Evolutionary conservation across 2,113 vertebrate species (phyloP), one percentile per base, ranked within the genome.

Genomic region (Thryonomys swinderianus): DNA sequence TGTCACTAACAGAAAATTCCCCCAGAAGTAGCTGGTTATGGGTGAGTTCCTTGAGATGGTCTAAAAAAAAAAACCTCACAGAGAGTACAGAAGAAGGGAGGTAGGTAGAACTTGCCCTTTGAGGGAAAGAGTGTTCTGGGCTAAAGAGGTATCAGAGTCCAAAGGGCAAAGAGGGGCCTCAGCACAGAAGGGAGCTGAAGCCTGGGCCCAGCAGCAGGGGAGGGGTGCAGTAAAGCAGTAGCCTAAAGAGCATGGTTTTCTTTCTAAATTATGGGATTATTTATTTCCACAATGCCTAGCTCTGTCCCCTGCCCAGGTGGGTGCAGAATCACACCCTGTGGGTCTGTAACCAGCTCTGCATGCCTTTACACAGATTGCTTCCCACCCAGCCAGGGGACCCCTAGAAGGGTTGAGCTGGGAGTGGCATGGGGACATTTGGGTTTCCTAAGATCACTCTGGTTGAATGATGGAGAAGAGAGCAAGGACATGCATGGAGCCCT

Each of bases 391-490:
- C 45, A n/a, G 55, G 64, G 13, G 13, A 37, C 14, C 53, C 71
- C 55, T 76, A 17, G 2, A 57, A 71, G 62, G 32, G 37, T 11
- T 18, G 48, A 23, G n/a, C 34, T 12, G 7, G 27, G 76, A 25
- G 57, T 37, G 32, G 1, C 13, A 11, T 0, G 8, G 20, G 0
- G 11, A 32, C 14, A 73, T 9, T 3, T 61, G 74, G 34, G 34
- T 78, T 25, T 85, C 89, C 30, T 34, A 42, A 34, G 48, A 62
- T 37, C 45, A 23, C 45, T 32, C 32, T 37, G 30, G 4, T 30
- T 17, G 62, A 57, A 27, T 17, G 45, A 7, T 14, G 10, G 64
- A 81, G 27, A 40, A 67, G 7, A 88, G 27, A 48, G 71, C 64
- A 40, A 32, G 34, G 79, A 18, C 30, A 11, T 0, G 0, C 6